Base-by-base conservation (phyloP, 2,888 invertebrate genomes). In the Hemistola chrysoprasaria region DNA sequence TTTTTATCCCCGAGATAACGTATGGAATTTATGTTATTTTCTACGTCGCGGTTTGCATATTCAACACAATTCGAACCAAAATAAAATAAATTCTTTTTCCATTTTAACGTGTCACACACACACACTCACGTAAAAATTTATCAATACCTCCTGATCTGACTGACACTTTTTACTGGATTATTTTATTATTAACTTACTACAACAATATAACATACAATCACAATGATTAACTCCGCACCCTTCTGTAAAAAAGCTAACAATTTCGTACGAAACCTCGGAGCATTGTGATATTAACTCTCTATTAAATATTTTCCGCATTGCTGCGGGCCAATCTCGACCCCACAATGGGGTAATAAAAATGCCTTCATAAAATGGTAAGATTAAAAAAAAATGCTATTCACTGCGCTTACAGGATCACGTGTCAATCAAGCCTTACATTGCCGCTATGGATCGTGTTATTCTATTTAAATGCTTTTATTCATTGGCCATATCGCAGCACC, bases 391-490 rank as follows among this genome's bases (percentile, higher is more conserved):
- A 65, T 63, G 59, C 67, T 63, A 71, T 76, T 65, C 74, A 64
- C 67, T 62, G 56, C 50, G 67, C 56, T 59, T 65, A 59, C 67
- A 34, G 80, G 78, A 79, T 86, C 86, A 79, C 80, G 84, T 78
- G 87, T 87, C 87, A 87, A 87, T 88, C 87, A 88, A 66, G 69
- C 65, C 69, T 74, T 73, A 71, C 65, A 69, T 65, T 61, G 65
- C 74, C 68, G 71, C 73, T 71, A 71, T 73, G 74, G 74, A 69
- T 74, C 77, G 73, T 81, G 83, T 84, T 84, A 78, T 84, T 83
- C 78, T 77, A 77, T 85, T 81, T 74, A 70, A 74, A 69, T 65
- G 65, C 68, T 71, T 76, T 83, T 84, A 85, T 86, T 86, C 84
- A 85, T 81, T 82, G 79, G 76, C 78, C 67, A 70, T 80, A 82